These are phyloP conservation scores for Drosophila phalerata DNA, from an alignment of 2,888 invertebrate species.

Conservation along the genomic window DNA sequence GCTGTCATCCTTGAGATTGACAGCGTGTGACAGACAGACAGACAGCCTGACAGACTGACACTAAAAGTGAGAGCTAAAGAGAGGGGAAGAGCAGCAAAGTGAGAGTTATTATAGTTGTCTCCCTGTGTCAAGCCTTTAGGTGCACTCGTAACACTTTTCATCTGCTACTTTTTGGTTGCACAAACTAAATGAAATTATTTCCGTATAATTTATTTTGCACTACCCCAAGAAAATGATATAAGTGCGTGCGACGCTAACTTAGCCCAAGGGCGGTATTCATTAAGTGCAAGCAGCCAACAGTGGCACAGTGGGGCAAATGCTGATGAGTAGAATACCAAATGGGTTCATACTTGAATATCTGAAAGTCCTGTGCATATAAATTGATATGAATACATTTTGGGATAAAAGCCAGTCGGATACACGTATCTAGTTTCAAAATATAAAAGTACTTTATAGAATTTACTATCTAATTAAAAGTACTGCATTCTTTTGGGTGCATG, in stretches of 20 bases:
- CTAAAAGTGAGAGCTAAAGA: neutral
- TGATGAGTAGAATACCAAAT: neutral
- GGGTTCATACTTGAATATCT: neutral
- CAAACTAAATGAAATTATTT: slow-evolving; percentile 78
- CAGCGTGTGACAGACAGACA: neutral
- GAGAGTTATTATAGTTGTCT: neutral
- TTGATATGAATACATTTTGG: too few relatives aligned
- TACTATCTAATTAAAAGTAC: too few relatives aligned
- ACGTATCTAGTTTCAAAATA: too few relatives aligned
- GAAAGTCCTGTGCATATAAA: too few relatives aligned
- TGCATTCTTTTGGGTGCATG: too few relatives aligned
- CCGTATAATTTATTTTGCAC: slow-evolving; percentile 78
- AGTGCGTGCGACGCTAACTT: slow-evolving; percentile 51
- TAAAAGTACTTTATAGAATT: too few relatives aligned
- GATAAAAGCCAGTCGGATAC: too few relatives aligned
- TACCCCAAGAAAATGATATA: slow-evolving; percentile 64
- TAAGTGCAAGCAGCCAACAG: slow-evolving; percentile 51
- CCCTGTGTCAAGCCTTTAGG: slow-evolving; percentile 4
- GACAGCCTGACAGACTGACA: neutral
- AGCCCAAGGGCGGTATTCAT: slow-evolving; percentile 58
- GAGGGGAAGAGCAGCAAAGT: neutral
- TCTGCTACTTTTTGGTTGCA: slow-evolving; percentile 46
- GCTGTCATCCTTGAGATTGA: slow-evolving; percentile 16
- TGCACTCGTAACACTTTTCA: slow-evolving; percentile 39
- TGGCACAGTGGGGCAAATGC: slow-evolving; percentile 11